Base-by-base conservation (phyloP, 2,113 vertebrate species). In the Nipponia nippon region DNA sequence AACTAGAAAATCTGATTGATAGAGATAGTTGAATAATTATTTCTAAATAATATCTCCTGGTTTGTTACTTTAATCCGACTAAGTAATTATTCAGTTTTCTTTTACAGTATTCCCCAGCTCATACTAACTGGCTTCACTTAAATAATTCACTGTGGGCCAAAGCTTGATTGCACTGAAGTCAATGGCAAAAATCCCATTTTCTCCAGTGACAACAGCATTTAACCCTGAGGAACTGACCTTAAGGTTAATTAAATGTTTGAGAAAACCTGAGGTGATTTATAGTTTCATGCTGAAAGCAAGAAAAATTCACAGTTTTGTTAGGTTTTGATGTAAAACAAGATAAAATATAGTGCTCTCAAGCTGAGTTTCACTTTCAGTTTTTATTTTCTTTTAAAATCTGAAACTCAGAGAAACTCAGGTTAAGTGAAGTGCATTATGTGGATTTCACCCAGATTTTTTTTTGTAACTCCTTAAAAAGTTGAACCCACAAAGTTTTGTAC, bases 171-270 rank as follows among this genome's bases (percentile, higher is more conserved):
- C 42, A 66, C 66, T 88, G 59, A 94, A 96, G 87, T 95, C 95
- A 96, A 62, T 94, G 93, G 93, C 66, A 93, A 97, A 96, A 94
- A 77, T 90, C 83, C 94, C 83, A 84, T 94, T 97, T 95, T 95
- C 81, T 96, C 61, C 83, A 91, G 81, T 84, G 93, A 93, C 89
- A 94, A 94, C 86, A 96, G 81, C 70, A 83, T 97, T 96, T 96
- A 97, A 97, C 96, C 93, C 81, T 72, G 91, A 95, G 96, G 83
- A 95, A 93, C 53, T 95, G 95, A 97, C 95, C 96, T 95, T 83
- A 91, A 95, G 93, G 96, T 97, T 97, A 96, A 97, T 97, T 97
- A 97, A 97, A 97, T 97, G 96, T 97, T 97, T 97, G 89, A 94
- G 89, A 89, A 97, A 96, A 94, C 94, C 94, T 85, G 77, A 91